A percentile compares a stretch with the other conserved stretches of the same genome.
Conservation (phyloP, 2,113 vertebrate species). For the Pipra filicauda region DNA sequence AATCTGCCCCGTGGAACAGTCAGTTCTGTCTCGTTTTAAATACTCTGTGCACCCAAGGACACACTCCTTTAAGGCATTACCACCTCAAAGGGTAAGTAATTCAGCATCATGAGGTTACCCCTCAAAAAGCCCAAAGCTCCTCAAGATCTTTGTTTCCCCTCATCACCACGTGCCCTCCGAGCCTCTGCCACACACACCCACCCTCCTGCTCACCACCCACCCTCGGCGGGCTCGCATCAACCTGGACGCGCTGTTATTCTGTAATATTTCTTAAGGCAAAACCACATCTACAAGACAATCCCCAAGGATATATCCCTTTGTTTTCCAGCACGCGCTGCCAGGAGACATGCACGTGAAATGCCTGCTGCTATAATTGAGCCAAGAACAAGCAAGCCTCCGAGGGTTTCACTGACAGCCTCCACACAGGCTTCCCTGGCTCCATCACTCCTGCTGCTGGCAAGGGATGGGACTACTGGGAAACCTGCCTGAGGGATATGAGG, state of each 20-base stretch:
- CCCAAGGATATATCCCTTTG: not conserved
- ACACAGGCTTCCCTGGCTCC: not conserved
- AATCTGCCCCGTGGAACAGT: not conserved
- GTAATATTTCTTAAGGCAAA: not conserved
- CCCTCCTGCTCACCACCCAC: not conserved
- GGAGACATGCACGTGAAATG: not conserved
- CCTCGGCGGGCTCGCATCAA: accelerated
- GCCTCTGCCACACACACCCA: not conserved
- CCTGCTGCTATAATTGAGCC: not conserved
- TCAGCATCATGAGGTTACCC: accelerated
- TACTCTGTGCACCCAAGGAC: accelerated
- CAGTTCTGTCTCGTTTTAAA: not conserved
- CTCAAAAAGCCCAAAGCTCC: not conserved
- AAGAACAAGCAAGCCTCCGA: not conserved
- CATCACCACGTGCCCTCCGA: accelerated
- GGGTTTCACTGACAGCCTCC: not conserved
- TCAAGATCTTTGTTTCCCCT: not conserved
- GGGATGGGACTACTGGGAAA: not conserved
- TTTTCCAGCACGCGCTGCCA: not conserved
- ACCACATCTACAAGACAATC: not conserved
- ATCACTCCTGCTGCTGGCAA: not conserved
- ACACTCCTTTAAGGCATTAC: not conserved
- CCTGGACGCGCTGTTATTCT: accelerated
- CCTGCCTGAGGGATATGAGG: not conserved
- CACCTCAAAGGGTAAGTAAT: not conserved